Evolutionary conservation across 2,888 invertebrate species (phyloP), one percentile per base, ranked within the genome.

Genomic region (Campoletis raptor): DNA sequence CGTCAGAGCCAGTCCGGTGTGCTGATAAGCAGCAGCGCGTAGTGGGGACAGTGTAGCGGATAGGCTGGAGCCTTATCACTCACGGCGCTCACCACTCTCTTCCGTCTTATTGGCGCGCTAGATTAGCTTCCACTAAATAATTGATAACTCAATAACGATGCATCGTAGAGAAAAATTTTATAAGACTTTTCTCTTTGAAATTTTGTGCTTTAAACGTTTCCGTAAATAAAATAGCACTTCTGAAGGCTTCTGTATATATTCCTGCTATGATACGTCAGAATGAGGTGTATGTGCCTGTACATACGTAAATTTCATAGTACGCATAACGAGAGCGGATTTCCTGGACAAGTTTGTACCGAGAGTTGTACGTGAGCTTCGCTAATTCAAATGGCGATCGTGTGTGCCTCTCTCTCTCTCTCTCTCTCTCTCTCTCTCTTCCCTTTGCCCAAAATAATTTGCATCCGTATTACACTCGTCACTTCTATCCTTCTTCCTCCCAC

Each of bases 401-500:
- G 45, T 10, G 40, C 66, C 21, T 2, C 18, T 1, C n/a, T 12
- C n/a, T 48, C 61, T 10, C 45, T 48, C 66, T 67, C 37, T 54
- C 54, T 57, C 57, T 57, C 30, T 12, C 12, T 30, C 30, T 61
- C 61, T 57, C 57, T 30, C 61, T 61, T 61, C 61, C 37, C 45
- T 42, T 30, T 61, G 69, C 45, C 57, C 80, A 74, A 83, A 87
- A 87, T 87, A 83, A 87, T 81, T 85, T 83, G 67, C 83, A 83
- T 86, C 81, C 40, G 77, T 42, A 83, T 81, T 86, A 86, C 67
- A 73, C 83, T 86, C 83, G 76, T 86, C 83, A 64, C 64, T 77
- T 42, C 48, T 52, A 54, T 64, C 45, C 37, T 21, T 57, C 36
- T 10, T 81, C 15, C 7, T 48, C 48, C 37, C 24, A 0, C 52